A percentile compares a stretch with the other conserved stretches of the same genome.
phyloP scores from a whole-genome alignment of 2,797 vertebrate genomes.

The Varecia variegata region DNA sequence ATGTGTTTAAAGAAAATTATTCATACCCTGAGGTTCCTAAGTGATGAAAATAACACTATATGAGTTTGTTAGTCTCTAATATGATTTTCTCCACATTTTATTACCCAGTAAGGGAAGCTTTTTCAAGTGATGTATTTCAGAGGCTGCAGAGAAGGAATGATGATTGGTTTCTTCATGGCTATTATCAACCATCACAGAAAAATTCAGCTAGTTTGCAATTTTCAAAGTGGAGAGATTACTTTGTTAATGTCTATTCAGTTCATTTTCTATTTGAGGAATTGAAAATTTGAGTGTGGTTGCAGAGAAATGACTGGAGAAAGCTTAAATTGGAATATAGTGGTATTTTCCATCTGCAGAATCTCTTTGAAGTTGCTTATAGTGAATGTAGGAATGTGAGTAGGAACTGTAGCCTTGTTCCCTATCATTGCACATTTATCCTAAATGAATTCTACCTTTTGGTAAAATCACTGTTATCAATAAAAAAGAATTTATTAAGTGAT shows the following conservation, averaged over 20 bases:
- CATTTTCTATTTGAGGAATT: conserved; percentile 59
- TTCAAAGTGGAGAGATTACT: conserved; percentile 60
- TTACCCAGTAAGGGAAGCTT: conserved; percentile 46
- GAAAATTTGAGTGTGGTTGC: conserved; percentile 36
- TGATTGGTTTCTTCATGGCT: conserved; percentile 32
- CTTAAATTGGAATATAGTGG: background rate
- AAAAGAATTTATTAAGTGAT: background rate
- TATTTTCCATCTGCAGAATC: background rate
- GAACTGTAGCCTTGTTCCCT: background rate
- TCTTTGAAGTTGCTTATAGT: background rate
- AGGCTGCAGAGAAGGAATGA: conserved; percentile 45
- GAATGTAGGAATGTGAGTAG: background rate
- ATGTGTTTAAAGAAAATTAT: conserved; percentile 53
- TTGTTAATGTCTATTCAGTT: conserved; percentile 68
- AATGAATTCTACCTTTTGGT: background rate
- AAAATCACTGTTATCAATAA: background rate
- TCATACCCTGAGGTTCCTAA: background rate
- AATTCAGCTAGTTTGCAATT: conserved; percentile 62
- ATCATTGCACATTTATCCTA: background rate
- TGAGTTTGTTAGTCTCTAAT: conserved; percentile 60
- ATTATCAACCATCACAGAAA: conserved; percentile 57
- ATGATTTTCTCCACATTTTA: conserved; percentile 44
- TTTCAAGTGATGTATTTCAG: conserved; percentile 43
- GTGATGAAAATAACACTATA: conserved; percentile 2
- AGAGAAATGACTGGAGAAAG: background rate